Percentiles rank a stretch among this genome's conserved stretches.
These are phyloP conservation scores for Menidia beryllina DNA, from an alignment of 2,113 vertebrate species.

Conservation along the genomic window DNA sequence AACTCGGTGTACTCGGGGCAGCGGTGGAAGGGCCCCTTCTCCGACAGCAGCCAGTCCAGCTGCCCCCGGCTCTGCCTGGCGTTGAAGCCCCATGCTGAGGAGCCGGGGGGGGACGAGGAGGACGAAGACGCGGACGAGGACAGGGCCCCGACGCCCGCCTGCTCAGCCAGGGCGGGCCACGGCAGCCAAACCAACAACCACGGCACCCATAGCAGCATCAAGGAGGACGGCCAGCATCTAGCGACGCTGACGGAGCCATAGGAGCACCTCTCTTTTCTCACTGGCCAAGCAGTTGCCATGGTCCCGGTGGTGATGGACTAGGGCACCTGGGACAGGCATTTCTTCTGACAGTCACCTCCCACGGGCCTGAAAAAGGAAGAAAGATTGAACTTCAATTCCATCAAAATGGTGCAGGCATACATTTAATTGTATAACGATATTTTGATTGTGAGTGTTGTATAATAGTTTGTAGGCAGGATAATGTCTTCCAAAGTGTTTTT, in stretches of 20 bases:
- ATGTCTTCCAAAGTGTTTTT: conserved; percentile 12
- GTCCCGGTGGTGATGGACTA: conserved; percentile 87
- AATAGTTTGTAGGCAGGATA: conserved; percentile 8
- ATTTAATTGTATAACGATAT: not conserved
- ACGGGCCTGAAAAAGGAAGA: conserved; percentile 80
- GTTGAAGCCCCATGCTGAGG: conserved; percentile 70
- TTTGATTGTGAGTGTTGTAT: conserved; percentile 11
- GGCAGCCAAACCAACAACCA: conserved; percentile 81
- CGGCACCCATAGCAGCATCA: conserved; percentile 77
- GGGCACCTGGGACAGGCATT: conserved; percentile 92
- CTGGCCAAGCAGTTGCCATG: conserved; percentile 93
- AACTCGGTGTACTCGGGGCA: conserved; percentile 95
- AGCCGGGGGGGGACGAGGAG: conserved; percentile 54
- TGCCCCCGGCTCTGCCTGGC: conserved; percentile 79
- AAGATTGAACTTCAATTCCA: not conserved
- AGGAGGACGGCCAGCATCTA: conserved; percentile 73
- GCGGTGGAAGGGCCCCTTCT: conserved; percentile 95
- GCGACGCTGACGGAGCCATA: conserved; percentile 80
- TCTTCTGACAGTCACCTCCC: conserved; percentile 91
- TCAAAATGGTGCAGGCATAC: not conserved
- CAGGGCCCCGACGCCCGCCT: conserved; percentile 67
- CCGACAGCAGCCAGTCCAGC: conserved; percentile 96
- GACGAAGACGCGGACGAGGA: conserved; percentile 57
- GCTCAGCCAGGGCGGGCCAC: conserved; percentile 85
- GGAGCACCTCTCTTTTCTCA: conserved; percentile 82